Base-by-base conservation (phyloP, 1,140 invertebrate species). In the Nautilus pompilius region DNA sequence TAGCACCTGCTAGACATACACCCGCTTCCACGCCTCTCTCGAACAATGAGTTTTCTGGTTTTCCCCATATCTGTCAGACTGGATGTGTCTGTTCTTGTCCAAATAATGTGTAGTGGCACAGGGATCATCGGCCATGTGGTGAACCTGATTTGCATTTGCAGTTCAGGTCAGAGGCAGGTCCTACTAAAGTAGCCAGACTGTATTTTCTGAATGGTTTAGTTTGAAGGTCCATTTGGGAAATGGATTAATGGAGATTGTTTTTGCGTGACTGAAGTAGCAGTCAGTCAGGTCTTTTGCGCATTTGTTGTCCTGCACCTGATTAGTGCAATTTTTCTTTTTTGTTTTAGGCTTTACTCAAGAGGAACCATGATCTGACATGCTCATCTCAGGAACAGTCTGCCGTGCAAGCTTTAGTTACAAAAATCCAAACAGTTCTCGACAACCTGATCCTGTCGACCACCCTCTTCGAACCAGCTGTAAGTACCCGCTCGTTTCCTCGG, bases 401-500 rank as follows among this genome's bases (percentile, higher is more conserved):
- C 0, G 90, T 98, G 57, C 87, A 94, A 24, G 95, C 93, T 82
- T 85, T 98, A 5, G 93, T 98, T 36, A 95, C 93, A 13, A 96
- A 97, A 80, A 87, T 98, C 29, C 93, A 96, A 79, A 89, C 88
- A 36, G 93, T 97, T 41, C 84, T 98, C 45, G 95, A 98, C 78
- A 96, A 93, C 81, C 83, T 98, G 20, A 93, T 96, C 54, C 90
- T 98, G 0, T 90, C 93, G 15, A 95, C 96, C 0, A 93, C 91
- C 13, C 90, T 89, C 69, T 96, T 98, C 84, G 94, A 96, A 80
- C 93, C 94, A 66, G 97, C 95, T 84, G 95, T 98, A 87, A 90
- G 92, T 91, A 45, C 29, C 26, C n/a, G 36, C n/a, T n/a, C 8
- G 8, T 10, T 41, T 41, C n/a, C n/a, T 41, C 8, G n/a, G n/a